A percentile compares a stretch with the other conserved stretches of the same genome.
Evolutionary conservation across 2,888 invertebrate genomes (phyloP).

Genomic region (Melinaea menophilus): DNA sequence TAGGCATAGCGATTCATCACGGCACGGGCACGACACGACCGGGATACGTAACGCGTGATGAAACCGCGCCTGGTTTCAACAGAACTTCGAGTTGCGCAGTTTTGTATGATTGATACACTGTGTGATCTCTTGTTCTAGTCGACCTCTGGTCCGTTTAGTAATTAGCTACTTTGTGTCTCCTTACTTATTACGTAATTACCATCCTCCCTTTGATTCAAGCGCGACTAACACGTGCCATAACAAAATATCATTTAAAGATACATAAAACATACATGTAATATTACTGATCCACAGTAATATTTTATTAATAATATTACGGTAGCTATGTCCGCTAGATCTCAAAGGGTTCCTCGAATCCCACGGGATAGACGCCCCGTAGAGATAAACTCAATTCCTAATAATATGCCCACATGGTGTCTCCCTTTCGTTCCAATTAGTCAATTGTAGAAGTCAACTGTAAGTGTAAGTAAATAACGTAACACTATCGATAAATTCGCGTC

Average conservation of each 20-base stretch:
- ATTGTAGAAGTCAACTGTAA: constrained; percentile 26
- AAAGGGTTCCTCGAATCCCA: constrained; percentile 69
- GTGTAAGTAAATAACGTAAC: constrained; percentile 11
- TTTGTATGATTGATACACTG: constrained; percentile 71
- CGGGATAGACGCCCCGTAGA: constrained; percentile 70
- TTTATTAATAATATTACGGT: constrained; percentile 23
- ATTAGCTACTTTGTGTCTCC: constrained; percentile 38
- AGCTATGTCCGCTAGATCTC: constrained; percentile 37
- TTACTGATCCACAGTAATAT: constrained; percentile 9
- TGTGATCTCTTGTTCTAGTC: constrained; percentile 62
- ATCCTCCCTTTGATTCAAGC: background rate
- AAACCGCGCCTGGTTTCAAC: constrained; percentile 63
- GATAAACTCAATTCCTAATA: constrained; percentile 62
- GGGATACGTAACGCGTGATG: constrained; percentile 61
- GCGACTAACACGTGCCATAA: too few relatives aligned
- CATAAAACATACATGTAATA: background rate
- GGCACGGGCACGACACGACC: constrained; percentile 36
- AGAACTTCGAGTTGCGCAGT: constrained; percentile 52
- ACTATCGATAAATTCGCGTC: constrained; percentile 9
- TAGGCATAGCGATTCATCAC: constrained; percentile 32
- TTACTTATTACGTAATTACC: constrained; percentile 8
- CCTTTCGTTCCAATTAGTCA: constrained; percentile 56
- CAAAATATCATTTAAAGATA: too few relatives aligned
- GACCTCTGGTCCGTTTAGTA: constrained; percentile 51
- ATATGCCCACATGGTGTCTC: constrained; percentile 69